Percentiles rank a stretch among this genome's conserved stretches.
phyloP scores from a whole-genome alignment of 1,140 invertebrate species.

The Tetramorium simillimum region DNA sequence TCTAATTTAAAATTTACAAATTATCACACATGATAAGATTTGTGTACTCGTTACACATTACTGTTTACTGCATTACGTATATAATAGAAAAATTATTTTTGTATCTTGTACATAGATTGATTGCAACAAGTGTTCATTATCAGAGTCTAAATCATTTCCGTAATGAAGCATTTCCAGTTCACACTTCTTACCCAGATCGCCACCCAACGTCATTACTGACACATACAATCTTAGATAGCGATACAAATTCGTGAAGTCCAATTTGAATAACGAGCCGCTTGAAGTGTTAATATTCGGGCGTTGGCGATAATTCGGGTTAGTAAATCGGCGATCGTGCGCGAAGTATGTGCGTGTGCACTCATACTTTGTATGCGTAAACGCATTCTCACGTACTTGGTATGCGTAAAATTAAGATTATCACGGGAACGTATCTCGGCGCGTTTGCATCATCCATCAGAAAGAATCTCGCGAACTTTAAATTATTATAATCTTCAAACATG shows the following conservation, averaged over 20 bases:
- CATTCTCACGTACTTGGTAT: background rate
- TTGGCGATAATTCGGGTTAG: conserved; percentile 61
- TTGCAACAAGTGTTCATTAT: background rate
- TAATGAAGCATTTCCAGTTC: conserved; percentile 12
- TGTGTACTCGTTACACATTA: background rate
- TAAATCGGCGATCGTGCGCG: background rate
- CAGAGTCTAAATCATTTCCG: background rate
- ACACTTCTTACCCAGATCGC: background rate
- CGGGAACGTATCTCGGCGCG: conserved; percentile 9
- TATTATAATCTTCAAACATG: conserved; percentile 6
- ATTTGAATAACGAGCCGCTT: conserved; percentile 71
- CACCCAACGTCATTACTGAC: background rate
- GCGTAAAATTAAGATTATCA: conserved; percentile 33
- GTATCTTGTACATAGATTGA: background rate
- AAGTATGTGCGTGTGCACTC: background rate
- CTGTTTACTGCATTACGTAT: background rate
- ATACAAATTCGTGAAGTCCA: conserved; percentile 66
- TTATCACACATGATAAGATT: background rate
- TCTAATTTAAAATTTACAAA: background rate
- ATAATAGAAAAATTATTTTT: background rate
- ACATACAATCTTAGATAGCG: conserved; percentile 7
- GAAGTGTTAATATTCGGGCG: conserved; percentile 70
- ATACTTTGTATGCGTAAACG: background rate
- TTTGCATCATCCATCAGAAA: background rate
- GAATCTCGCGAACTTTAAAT: background rate